Evolutionary conservation across 2,113 vertebrate species (phyloP).

Genomic region (Coregonus clupeaformis): DNA sequence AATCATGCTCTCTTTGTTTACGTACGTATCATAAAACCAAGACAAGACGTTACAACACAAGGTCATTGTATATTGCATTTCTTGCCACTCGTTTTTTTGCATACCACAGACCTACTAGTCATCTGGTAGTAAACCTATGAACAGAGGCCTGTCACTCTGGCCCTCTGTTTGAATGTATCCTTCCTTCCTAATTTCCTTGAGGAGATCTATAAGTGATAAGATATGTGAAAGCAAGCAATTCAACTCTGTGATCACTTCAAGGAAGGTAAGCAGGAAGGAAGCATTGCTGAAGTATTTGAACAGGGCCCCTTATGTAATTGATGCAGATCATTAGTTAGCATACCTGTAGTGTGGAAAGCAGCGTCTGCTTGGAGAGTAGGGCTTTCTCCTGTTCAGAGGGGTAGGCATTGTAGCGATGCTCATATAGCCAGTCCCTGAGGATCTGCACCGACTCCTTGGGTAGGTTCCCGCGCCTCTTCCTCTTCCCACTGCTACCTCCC

Average conservation of each 20-base stretch:
- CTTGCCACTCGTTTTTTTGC: background rate
- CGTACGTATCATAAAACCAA: conserved; percentile 48
- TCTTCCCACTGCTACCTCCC: conserved; percentile 82
- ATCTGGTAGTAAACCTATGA: no score
- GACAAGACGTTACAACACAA: conserved; percentile 46
- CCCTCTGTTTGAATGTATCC: no score
- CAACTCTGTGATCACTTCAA: no score
- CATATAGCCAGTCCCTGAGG: conserved; percentile 95
- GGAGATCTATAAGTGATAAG: no score
- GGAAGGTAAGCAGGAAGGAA: no score
- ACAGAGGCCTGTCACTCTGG: no score
- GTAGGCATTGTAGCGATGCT: conserved; percentile 97
- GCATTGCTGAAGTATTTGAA: background rate
- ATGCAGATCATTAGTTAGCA: background rate
- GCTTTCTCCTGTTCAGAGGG: conserved; percentile 97
- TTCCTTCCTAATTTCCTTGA: no score
- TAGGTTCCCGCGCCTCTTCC: conserved; percentile 91
- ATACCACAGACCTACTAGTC: background rate
- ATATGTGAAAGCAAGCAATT: no score
- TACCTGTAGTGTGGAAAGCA: conserved; percentile 98
- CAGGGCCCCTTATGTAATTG: no score
- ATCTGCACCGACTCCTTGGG: conserved; percentile 98
- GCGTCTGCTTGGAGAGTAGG: conserved; percentile 90
- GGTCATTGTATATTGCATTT: background rate
- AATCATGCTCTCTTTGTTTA: conserved; percentile 18